Percentiles rank a stretch among this genome's conserved stretches.
These are phyloP conservation scores for Philhelius pedissequus DNA, from an alignment of 2,888 invertebrate species.

Conservation along the genomic window DNA sequence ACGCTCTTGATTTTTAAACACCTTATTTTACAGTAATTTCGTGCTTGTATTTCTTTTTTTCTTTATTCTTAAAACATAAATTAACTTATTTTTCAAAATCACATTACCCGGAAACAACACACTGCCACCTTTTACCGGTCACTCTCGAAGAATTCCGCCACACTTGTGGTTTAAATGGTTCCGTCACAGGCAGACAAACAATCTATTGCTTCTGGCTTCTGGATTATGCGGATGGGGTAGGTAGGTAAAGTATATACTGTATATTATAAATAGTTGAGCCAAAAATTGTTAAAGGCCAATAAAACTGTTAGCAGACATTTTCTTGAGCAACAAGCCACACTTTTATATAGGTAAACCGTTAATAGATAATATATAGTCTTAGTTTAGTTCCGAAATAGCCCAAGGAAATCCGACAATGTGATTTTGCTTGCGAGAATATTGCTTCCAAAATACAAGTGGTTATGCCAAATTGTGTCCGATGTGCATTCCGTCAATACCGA, in stretches of 20 bases:
- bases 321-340: slow-evolving; percentile 56
- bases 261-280: neutral
- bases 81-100: slow-evolving; percentile 51
- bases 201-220: slow-evolving; percentile 33
- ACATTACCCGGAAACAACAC: slow-evolving; percentile 60
- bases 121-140: slow-evolving; percentile 63
- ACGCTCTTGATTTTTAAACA: neutral
- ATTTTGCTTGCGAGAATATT: slow-evolving; percentile 52
- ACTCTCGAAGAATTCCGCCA: slow-evolving; percentile 47
- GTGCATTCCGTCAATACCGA: slow-evolving; percentile 63
- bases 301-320: slow-evolving; percentile 24
- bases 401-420: slow-evolving; percentile 49
- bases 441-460: slow-evolving; percentile 32
- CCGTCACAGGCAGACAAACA: slow-evolving; percentile 29
- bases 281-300: slow-evolving; percentile 44
- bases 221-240: neutral
- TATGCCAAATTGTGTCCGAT: slow-evolving; percentile 59
- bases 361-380: neutral
- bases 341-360: neutral
- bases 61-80: neutral
- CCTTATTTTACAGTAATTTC: neutral
- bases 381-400: slow-evolving; percentile 30
- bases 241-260: neutral
- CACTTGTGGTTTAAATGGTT: slow-evolving; percentile 49
- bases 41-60: neutral